Evolutionary conservation across 2,113 vertebrate genomes (phyloP).

Genomic region (Notiomystis cincta): DNA sequence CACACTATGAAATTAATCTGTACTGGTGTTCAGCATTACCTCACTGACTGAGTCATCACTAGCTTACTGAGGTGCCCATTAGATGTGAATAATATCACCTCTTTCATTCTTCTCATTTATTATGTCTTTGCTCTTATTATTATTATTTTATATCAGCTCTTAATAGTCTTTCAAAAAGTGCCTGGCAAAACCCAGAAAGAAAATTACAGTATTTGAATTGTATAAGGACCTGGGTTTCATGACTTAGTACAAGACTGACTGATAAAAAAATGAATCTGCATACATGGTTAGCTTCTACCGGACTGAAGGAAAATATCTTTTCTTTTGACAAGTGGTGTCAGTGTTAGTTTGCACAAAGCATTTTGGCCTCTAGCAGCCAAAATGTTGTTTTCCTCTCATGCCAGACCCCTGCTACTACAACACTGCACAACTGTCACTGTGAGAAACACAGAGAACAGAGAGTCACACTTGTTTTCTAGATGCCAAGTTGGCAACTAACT

Average conservation of each 20-base stretch:
- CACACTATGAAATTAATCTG: accelerated
- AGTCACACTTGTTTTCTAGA: background rate
- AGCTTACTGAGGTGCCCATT: background rate
- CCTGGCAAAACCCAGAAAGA: background rate
- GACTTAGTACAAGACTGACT: background rate
- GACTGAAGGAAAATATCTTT: background rate
- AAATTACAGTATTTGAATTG: background rate
- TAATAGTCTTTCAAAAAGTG: background rate
- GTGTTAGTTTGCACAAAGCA: background rate
- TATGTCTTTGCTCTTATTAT: background rate
- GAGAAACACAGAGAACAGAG: background rate
- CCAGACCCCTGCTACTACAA: background rate
- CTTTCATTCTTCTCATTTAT: background rate
- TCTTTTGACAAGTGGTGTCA: background rate
- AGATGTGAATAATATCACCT: background rate
- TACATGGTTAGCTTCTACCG: background rate
- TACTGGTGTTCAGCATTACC: background rate
- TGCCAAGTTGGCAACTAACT: background rate
- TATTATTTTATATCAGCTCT: background rate
- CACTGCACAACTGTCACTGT: background rate
- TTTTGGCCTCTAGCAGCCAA: background rate
- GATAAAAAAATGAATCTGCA: background rate
- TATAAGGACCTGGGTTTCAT: background rate
- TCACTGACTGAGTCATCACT: background rate
- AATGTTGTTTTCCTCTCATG: background rate